Evolutionary conservation across 2,797 vertebrate species (phyloP).

Genomic region (Parambassis ranga): DNA sequence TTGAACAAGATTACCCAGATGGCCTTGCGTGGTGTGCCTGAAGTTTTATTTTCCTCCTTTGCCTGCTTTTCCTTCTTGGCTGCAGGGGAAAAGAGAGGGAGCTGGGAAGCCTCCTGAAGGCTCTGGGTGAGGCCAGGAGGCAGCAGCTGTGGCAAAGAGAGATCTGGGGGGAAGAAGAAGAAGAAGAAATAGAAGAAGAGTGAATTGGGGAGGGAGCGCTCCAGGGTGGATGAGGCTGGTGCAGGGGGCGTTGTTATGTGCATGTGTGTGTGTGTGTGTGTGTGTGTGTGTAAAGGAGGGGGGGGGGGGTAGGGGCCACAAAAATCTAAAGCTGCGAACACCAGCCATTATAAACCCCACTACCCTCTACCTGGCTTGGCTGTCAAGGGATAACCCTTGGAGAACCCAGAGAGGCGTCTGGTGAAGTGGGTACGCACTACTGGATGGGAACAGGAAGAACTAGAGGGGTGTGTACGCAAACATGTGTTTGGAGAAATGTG

Average conservation of each 20-base stretch:
- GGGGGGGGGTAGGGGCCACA: slow-evolving; percentile 21
- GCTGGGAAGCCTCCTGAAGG: slow-evolving; percentile 78
- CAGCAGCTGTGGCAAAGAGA: slow-evolving; percentile 79
- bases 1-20: slow-evolving; percentile 87
- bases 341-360: slow-evolving; percentile 59
- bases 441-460: slow-evolving; percentile 28
- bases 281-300: slow-evolving; percentile 42
- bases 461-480: background rate
- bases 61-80: slow-evolving; percentile 75
- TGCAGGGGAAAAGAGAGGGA: slow-evolving; percentile 73
- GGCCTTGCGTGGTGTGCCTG: slow-evolving; percentile 83
- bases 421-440: slow-evolving; percentile 18
- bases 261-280: slow-evolving; percentile 47
- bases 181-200: slow-evolving; percentile 39
- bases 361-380: slow-evolving; percentile 57
- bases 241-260: slow-evolving; percentile 50
- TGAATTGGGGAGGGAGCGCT: slow-evolving; percentile 51
- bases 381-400: slow-evolving; percentile 55
- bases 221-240: slow-evolving; percentile 58
- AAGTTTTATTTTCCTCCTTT: slow-evolving; percentile 81
- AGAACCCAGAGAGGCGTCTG: slow-evolving; percentile 28
- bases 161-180: slow-evolving; percentile 60
- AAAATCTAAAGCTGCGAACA: slow-evolving; percentile 55
- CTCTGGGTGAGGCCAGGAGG: slow-evolving; percentile 73
- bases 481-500: slow-evolving; percentile 42